phyloP scores from a whole-genome alignment of 2,797 vertebrate genomes.

The Melanotaenia parkinsoni region DNA sequence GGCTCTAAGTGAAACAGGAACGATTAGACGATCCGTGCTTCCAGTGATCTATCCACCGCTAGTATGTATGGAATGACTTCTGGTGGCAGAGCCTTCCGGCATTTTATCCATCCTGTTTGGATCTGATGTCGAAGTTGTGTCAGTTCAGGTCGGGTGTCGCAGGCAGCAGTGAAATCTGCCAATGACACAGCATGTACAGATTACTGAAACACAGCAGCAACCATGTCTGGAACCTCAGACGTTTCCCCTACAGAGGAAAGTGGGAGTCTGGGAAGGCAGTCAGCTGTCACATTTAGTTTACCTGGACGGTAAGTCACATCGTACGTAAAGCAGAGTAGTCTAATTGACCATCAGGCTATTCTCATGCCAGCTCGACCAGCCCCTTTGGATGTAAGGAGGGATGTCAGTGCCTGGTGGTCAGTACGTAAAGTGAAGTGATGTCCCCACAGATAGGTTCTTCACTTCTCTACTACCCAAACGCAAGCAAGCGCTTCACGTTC shows the following conservation, averaged over 20 bases:
- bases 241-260: background rate
- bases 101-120: too few species aligned
- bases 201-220: too few species aligned
- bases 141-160: too few species aligned
- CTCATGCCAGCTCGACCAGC: conserved; percentile 3
- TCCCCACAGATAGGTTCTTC: background rate
- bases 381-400: background rate
- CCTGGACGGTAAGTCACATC: background rate
- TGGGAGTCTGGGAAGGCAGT: background rate
- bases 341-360: background rate
- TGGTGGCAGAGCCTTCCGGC: too few species aligned
- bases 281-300: background rate
- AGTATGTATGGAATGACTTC: too few species aligned
- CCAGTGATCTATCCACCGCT: too few species aligned
- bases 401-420: background rate
- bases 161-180: too few species aligned
- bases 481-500: background rate
- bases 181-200: too few species aligned
- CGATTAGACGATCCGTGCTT: too few species aligned
- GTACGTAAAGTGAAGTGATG: background rate
- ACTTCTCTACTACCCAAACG: background rate
- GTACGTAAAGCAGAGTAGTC: background rate
- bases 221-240: too few species aligned
- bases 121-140: too few species aligned
- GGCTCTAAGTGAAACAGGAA: too few species aligned